These are phyloP conservation scores for Pelmatolapia mariae DNA, from an alignment of 2,113 vertebrate genomes.

Conservation along the genomic window DNA sequence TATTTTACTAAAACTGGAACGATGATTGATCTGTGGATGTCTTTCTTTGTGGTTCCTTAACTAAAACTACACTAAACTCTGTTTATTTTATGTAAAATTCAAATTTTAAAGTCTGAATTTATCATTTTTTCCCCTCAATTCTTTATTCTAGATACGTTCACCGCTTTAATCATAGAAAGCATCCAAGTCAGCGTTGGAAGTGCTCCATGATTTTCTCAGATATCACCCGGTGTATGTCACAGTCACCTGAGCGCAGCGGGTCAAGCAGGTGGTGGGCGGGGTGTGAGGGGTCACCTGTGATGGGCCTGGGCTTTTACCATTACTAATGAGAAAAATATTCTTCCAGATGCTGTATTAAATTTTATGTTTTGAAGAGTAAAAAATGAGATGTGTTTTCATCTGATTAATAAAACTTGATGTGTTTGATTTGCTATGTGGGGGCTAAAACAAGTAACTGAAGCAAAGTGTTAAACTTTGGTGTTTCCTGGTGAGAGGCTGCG, in stretches of 20 bases:
- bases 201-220: neutral
- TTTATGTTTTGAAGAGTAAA: neutral
- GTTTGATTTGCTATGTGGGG: neutral
- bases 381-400: rapidly evolving
- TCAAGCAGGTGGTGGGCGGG: neutral
- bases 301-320: neutral
- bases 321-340: neutral
- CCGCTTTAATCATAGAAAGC: neutral
- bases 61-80: neutral
- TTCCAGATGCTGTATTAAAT: neutral
- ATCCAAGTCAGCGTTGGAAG: neutral
- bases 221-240: neutral
- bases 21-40: neutral
- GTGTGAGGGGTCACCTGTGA: neutral
- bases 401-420: neutral
- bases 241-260: neutral
- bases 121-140: neutral
- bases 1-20: neutral
- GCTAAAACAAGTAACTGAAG: neutral
- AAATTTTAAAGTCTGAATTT: neutral
- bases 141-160: neutral
- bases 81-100: neutral
- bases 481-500: neutral
- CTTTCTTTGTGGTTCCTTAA: neutral
- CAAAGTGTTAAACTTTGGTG: neutral